A percentile compares a stretch with the other conserved stretches of the same genome.
Conservation (phyloP, 2,797 vertebrate genomes). For the Lagodon rhomboides region DNA sequence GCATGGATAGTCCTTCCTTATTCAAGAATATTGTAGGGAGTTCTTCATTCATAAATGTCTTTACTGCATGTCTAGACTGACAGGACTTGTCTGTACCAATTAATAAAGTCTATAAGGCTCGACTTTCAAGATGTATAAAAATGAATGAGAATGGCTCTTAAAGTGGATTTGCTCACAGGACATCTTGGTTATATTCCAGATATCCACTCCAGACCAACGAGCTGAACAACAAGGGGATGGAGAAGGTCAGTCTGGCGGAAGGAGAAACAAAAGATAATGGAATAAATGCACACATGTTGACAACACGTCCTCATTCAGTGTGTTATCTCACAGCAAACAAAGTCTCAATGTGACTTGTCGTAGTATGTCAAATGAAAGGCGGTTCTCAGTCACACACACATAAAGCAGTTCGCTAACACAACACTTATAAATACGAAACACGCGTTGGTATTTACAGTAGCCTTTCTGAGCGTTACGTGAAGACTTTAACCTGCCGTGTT, state of each 20-base stretch:
- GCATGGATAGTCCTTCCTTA: not conserved
- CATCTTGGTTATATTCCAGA: constrained; percentile 85
- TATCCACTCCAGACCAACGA: constrained; percentile 74
- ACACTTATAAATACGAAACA: not conserved
- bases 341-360: not conserved
- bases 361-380: not conserved
- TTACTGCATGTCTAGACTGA: not conserved
- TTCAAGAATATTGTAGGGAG: not conserved
- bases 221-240: constrained; percentile 63
- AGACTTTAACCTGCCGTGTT: constrained; percentile 21
- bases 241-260: constrained; percentile 67
- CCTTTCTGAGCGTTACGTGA: not conserved
- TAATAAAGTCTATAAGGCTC: not conserved
- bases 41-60: not conserved
- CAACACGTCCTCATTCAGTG: not conserved
- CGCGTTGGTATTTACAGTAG: not conserved
- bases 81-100: not conserved
- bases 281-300: fast-evolving
- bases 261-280: not conserved
- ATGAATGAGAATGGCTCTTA: not conserved
- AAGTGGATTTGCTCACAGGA: constrained; percentile 77
- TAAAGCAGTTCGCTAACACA: no score
- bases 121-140: not conserved
- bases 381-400: not conserved
- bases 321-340: not conserved